A percentile compares a stretch with the other conserved stretches of the same genome.
Evolutionary conservation across 37 sponge, comb jelly and placozoan genomes (phyloP).

Genomic region (Spongilla lacustris): DNA sequence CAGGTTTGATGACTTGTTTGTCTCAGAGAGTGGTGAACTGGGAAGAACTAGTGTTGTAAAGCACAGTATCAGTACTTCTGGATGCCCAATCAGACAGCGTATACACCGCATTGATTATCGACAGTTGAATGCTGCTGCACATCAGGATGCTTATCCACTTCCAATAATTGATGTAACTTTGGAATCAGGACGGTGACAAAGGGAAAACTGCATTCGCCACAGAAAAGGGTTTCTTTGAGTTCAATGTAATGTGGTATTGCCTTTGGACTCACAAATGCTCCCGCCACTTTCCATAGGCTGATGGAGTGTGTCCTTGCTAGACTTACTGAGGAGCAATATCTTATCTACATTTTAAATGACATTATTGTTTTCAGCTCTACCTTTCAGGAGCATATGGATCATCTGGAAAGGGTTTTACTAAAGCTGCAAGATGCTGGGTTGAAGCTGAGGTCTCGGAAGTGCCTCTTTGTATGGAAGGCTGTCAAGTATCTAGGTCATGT

Average conservation of each 20-base stretch:
- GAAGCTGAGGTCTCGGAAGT: constrained; percentile 12
- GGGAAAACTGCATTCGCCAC: not conserved
- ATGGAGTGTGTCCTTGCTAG: not conserved
- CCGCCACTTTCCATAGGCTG: not conserved
- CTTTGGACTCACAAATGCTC: not conserved
- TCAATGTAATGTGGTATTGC: not conserved
- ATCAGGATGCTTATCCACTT: not conserved
- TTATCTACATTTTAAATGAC: not conserved
- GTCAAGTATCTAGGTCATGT: constrained; percentile 19
- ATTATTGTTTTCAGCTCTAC: not conserved
- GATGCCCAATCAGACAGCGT: not conserved
- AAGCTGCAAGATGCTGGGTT: not conserved
- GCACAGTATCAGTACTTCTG: not conserved
- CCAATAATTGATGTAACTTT: too few relatives aligned
- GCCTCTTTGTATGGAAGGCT: not conserved
- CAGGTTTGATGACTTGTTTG: too few relatives aligned
- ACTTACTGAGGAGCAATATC: not conserved
- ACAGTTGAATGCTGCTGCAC: too few relatives aligned
- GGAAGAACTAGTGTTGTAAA: not conserved
- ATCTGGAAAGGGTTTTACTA: not conserved
- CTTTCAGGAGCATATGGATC: not conserved
- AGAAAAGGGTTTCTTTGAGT: not conserved
- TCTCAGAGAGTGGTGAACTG: too few relatives aligned
- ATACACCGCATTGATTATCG: not conserved
- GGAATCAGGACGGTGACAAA: not conserved